Percentiles rank a stretch among this genome's conserved stretches.
These are phyloP conservation scores for Anoncus sp. DNA, from an alignment of 2,888 invertebrate genomes.

Conservation along the genomic window DNA sequence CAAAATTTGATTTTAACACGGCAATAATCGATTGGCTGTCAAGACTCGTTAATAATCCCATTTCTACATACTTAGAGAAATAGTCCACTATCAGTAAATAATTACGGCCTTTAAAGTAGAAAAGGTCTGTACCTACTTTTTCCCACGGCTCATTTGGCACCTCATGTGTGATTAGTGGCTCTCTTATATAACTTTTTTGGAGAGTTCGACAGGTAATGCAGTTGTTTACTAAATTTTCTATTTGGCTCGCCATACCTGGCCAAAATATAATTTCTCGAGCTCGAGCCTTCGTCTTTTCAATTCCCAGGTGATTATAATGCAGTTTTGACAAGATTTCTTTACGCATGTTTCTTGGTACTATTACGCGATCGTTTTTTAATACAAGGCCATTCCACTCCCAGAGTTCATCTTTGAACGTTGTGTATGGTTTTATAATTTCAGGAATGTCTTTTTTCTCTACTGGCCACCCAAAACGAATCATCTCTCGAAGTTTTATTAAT, in stretches of 20 bases:
- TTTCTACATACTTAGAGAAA: constrained; percentile 17
- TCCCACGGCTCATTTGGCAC: constrained; percentile 45
- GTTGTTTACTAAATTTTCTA: constrained; percentile 37
- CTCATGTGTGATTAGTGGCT: constrained; percentile 41
- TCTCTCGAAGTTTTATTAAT: too few relatives aligned
- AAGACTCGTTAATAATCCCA: constrained; percentile 13
- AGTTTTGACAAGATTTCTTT: constrained; percentile 53
- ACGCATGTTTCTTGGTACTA: constrained; percentile 37
- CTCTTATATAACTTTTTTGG: constrained; percentile 36
- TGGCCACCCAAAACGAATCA: too few relatives aligned
- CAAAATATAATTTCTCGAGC: constrained; percentile 50
- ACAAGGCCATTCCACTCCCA: constrained; percentile 43
- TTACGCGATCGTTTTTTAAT: constrained; percentile 48
- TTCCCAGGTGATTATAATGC: constrained; percentile 37
- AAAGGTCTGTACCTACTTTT: constrained; percentile 27
- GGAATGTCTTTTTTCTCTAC: constrained; percentile 59
- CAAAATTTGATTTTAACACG: constrained; percentile 46
- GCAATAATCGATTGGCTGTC: constrained; percentile 28
- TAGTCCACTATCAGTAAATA: constrained; percentile 16
- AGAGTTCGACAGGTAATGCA: constrained; percentile 30
- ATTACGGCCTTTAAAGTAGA: background rate
- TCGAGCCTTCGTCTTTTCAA: constrained; percentile 49
- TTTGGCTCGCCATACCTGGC: constrained; percentile 45
- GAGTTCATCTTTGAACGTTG: constrained; percentile 45
- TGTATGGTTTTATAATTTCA: constrained; percentile 49